Evolutionary conservation across 1,140 invertebrate species (phyloP).

Genomic region (Battus philenor): DNA sequence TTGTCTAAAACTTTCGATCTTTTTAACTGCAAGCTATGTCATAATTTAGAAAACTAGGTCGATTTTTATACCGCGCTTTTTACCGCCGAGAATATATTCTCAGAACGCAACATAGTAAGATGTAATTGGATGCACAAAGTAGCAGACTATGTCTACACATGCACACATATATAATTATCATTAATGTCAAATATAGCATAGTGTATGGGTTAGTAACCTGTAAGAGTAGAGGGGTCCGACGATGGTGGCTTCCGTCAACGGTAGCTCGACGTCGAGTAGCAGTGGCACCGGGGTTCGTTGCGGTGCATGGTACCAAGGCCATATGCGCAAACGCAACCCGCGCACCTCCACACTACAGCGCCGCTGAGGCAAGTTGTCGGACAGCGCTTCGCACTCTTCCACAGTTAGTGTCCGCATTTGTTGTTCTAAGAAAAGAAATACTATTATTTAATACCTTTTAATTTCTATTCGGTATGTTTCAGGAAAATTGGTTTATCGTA

Average conservation of each 20-base stretch:
- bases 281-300: slow-evolving; percentile 17
- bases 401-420: slow-evolving; percentile 42
- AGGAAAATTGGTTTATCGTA: too few relatives aligned
- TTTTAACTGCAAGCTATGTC: too few relatives aligned
- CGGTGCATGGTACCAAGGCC: slow-evolving; percentile 36
- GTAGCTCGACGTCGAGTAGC: slow-evolving; percentile 30
- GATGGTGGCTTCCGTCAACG: slow-evolving; percentile 22
- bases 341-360: slow-evolving; percentile 24
- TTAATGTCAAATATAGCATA: too few relatives aligned
- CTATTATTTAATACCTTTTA: neutral
- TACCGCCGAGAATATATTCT: too few relatives aligned
- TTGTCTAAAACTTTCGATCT: too few relatives aligned
- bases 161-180: too few relatives aligned
- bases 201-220: slow-evolving; percentile 28
- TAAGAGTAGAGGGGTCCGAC: slow-evolving; percentile 47
- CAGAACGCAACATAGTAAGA: too few relatives aligned
- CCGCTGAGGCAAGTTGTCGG: slow-evolving; percentile 42
- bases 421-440: slow-evolving; percentile 25
- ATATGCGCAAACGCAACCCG: slow-evolving; percentile 27
- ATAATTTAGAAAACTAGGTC: too few relatives aligned
- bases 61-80: too few relatives aligned
- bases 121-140: too few relatives aligned
- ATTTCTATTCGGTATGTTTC: neutral
- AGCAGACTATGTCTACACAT: too few relatives aligned
- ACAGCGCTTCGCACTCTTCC: slow-evolving; percentile 39